Evolutionary conservation across 92 coral and sea anemone genomes (phyloP), one percentile per base, ranked within the genome.

Genomic region (Actinostola sp.): DNA sequence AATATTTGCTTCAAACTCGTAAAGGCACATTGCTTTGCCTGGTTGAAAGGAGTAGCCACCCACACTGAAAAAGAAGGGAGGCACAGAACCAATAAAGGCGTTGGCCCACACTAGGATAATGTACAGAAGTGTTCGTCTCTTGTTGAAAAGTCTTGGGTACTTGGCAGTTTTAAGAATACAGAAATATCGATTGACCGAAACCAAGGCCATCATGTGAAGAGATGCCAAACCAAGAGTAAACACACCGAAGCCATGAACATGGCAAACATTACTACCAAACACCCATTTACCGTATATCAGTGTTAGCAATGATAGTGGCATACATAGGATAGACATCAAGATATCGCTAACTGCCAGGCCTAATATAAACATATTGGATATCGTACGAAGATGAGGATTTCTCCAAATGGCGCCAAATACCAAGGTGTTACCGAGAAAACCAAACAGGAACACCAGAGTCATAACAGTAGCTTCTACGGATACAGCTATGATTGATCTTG

Each of bases 1-100:
- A 20, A 80, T 85, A 31, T 77, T 80, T 21, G 61, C 72, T 33
- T 85, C 82, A 52, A 85, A 85, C 16, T 67, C 61, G 14, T 80
- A 73, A 13, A 85, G 68, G 30, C 90, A 85, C 78, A 85, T 67
- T 32, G 90, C 90, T 80, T 80, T 85, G 19, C 90, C 90, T 16
- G 90, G 90, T 42, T 85, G 90, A 42, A 85, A 85, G 11, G 66
- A 50, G 70, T 66, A 85, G 58, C 76, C 78, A 4, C 64, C 79
- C 7, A 49, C 41, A 11, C 28, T 42, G 57, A 75, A 72, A 52
- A 86, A 80, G 14, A 75, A 77, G 1, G 90, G 90, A 8, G 87
- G 90, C 16, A 81, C 25, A 0, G 90, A 69, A 27, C 79, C 87
- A 34, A 69, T 48, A 1, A 80, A 52, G n/a, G 83, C 76, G 9